Conservation (phyloP, 2,797 vertebrate species). For the Typhlichthys eigenmanni region DNA sequence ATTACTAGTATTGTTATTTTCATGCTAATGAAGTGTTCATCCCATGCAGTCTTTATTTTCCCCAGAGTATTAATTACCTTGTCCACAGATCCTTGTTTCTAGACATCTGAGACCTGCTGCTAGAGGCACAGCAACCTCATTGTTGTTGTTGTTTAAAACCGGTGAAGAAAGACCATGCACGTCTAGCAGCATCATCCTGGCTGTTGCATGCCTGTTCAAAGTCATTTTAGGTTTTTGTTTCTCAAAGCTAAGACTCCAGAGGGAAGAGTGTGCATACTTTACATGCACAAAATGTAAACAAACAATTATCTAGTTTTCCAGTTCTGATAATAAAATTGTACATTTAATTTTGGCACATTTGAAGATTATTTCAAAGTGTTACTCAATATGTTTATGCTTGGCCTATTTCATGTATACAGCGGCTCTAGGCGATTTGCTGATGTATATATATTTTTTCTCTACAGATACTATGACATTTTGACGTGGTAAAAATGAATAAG, state of each 20-base stretch:
- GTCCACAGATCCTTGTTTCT: conserved; percentile 18
- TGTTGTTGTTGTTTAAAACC: conserved; percentile 44
- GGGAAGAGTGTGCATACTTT: no score
- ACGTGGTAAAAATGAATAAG: conserved; percentile 90
- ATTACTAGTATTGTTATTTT: no score
- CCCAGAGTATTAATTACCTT: conserved; percentile 26
- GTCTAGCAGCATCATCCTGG: conserved; percentile 2
- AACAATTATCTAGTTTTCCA: no score
- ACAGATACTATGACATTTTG: conserved; percentile 80
- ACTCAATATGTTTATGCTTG: conserved; percentile 7
- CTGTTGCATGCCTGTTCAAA: conserved; percentile 1
- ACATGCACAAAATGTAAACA: no score
- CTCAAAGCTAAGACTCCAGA: no score
- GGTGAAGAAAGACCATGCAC: conserved; percentile 13
- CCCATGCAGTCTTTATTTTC: conserved; percentile 1
- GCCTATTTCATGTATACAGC: neutral
- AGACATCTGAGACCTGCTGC: conserved; percentile 34
- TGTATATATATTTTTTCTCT: conserved; percentile 47
- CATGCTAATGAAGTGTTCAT: no score
- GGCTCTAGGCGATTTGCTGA: neutral
- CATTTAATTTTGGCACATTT: conserved; percentile 6
- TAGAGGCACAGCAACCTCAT: conserved; percentile 14
- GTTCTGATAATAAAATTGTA: conserved; percentile 11
- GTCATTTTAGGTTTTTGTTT: neutral
- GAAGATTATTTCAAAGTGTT: conserved; percentile 24